These are phyloP conservation scores for Orthosia cruda DNA, from an alignment of 2,888 invertebrate genomes.

Conservation along the genomic window DNA sequence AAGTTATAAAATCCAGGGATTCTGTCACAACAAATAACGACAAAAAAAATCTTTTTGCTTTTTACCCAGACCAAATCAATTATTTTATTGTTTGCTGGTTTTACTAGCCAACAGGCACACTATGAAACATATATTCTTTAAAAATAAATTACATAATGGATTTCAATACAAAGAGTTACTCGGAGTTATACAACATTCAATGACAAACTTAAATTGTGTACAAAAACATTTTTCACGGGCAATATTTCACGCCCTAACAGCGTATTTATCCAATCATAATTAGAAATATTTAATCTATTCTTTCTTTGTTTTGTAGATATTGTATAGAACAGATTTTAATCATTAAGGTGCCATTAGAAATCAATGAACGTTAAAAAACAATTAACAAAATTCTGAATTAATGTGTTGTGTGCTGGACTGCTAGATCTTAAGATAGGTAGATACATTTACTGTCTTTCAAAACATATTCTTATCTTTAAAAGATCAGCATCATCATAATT, in stretches of 20 bases:
- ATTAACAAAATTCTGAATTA: no score
- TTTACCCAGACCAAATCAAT: background rate
- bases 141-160: background rate
- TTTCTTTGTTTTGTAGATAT: background rate
- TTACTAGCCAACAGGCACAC: background rate
- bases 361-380: no score
- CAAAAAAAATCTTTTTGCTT: no score
- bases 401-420: no score
- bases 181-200: background rate
- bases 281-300: background rate
- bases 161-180: constrained; percentile 1
- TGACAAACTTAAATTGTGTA: background rate
- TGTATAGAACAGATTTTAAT: no score
- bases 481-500: no score
- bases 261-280: background rate
- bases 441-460: no score
- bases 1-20: no score
- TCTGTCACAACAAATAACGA: no score
- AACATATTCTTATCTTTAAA: no score
- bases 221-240: constrained; percentile 14
- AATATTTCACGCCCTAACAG: constrained; percentile 30
- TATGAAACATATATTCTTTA: background rate
- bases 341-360: no score
- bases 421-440: no score
- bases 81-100: background rate